A percentile compares a stretch with the other conserved stretches of the same genome.
Evolutionary conservation across 2,797 vertebrate genomes (phyloP).

Genomic region (Centroberyx gerrardi): DNA sequence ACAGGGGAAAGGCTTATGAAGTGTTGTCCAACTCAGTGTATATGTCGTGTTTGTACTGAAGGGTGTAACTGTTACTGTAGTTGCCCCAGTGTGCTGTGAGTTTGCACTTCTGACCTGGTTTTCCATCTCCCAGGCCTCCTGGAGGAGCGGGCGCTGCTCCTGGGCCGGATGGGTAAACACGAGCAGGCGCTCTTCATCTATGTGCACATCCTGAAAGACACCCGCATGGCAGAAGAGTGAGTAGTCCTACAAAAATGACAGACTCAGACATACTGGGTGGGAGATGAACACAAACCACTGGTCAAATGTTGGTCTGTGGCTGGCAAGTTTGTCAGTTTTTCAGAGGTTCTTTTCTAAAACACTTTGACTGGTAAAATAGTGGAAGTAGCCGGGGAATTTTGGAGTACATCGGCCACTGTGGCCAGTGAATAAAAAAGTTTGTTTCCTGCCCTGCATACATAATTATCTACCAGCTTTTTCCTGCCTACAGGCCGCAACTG

Average conservation of each 20-base stretch:
- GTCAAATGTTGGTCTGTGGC: background rate
- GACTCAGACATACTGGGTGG: background rate
- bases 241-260: slow-evolving; percentile 47
- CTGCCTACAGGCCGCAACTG: background rate
- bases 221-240: slow-evolving; percentile 96
- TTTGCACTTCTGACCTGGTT: slow-evolving; percentile 37
- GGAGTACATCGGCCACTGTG: background rate
- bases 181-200: slow-evolving; percentile 99
- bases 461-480: slow-evolving; percentile 8
- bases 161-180: slow-evolving; percentile 98
- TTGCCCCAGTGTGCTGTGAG: background rate
- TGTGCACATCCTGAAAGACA: slow-evolving; percentile 95
- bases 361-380: background rate
- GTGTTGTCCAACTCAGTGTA: background rate
- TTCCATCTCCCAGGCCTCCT: slow-evolving; percentile 85
- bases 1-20: background rate
- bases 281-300: background rate
- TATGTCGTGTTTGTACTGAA: background rate
- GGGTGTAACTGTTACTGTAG: background rate
- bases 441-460: background rate
- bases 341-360: background rate
- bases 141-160: slow-evolving; percentile 95
- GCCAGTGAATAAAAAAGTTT: background rate
- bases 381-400: background rate
- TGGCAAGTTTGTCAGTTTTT: background rate